Evolutionary conservation across 1,140 invertebrate genomes (phyloP).

Genomic region (Hyles euphorbiae): DNA sequence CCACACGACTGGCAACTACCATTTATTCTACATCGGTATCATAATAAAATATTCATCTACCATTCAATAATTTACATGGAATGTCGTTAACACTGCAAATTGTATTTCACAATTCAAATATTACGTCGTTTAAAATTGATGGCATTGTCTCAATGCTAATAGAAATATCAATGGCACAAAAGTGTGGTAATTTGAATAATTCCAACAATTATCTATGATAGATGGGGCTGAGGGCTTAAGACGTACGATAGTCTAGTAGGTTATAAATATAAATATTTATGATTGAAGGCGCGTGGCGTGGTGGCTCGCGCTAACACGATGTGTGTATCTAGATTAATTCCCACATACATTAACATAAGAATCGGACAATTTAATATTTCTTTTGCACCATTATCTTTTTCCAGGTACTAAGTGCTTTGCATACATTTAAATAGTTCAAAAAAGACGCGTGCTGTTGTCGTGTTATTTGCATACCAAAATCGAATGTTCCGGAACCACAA

Average conservation of each 20-base stretch:
- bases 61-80: too few species aligned
- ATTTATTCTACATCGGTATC: neutral
- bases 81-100: neutral
- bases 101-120: neutral
- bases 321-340: slow-evolving; percentile 35
- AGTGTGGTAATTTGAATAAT: slow-evolving; percentile 13
- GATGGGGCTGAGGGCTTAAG: neutral
- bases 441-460: slow-evolving; percentile 49
- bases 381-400: slow-evolving; percentile 47
- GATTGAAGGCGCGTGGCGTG: slow-evolving; percentile 36
- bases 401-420: slow-evolving; percentile 55
- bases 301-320: slow-evolving; percentile 33
- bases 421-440: slow-evolving; percentile 51
- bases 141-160: too few species aligned
- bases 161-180: too few species aligned
- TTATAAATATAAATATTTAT: slow-evolving; percentile 24
- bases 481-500: slow-evolving; percentile 24
- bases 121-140: too few species aligned
- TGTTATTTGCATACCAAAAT: slow-evolving; percentile 46
- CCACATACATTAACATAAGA: slow-evolving; percentile 59
- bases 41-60: too few species aligned
- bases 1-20: neutral
- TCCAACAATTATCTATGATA: slow-evolving; percentile 1
- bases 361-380: slow-evolving; percentile 53
- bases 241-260: neutral